Evolutionary conservation across 1,140 invertebrate genomes (phyloP).

Genomic region (Melitaea cinxia): DNA sequence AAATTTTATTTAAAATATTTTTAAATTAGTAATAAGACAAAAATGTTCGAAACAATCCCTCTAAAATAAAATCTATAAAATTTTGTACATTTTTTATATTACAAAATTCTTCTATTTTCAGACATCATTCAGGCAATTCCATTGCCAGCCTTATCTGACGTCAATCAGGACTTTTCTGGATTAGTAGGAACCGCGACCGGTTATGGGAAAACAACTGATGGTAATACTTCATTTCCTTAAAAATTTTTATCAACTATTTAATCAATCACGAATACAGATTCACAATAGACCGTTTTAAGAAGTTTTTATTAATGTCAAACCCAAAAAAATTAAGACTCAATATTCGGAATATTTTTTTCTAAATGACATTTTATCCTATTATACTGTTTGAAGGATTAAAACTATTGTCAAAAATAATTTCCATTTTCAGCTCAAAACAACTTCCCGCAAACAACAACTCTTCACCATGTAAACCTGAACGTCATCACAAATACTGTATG

Average conservation of each 20-base stretch:
- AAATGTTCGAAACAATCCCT: too few species aligned
- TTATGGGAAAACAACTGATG: conserved; percentile 69
- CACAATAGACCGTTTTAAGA: too few species aligned
- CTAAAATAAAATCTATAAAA: too few species aligned
- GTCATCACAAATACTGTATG: conserved; percentile 60
- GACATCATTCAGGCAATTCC: conserved; percentile 65
- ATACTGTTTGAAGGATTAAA: neutral
- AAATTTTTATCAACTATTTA: too few species aligned
- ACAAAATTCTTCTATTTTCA: conserved; percentile 39
- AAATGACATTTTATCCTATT: too few species aligned
- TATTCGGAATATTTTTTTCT: too few species aligned
- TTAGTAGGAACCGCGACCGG: conserved; percentile 53
- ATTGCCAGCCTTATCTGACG: conserved; percentile 45
- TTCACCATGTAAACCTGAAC: conserved; percentile 50
- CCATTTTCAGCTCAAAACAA: conserved; percentile 52
- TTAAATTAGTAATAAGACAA: too few species aligned
- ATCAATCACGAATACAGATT: too few species aligned
- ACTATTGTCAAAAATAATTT: neutral
- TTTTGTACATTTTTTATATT: too few species aligned
- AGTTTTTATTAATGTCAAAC: too few species aligned
- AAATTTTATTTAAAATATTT: too few species aligned
- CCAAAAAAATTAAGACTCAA: too few species aligned
- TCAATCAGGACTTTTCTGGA: conserved; percentile 55
- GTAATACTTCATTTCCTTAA: conserved; percentile 39
- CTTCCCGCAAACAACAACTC: conserved; percentile 49